Base-by-base conservation (phyloP, 2,888 invertebrate genomes). In the Eurois occulta region DNA sequence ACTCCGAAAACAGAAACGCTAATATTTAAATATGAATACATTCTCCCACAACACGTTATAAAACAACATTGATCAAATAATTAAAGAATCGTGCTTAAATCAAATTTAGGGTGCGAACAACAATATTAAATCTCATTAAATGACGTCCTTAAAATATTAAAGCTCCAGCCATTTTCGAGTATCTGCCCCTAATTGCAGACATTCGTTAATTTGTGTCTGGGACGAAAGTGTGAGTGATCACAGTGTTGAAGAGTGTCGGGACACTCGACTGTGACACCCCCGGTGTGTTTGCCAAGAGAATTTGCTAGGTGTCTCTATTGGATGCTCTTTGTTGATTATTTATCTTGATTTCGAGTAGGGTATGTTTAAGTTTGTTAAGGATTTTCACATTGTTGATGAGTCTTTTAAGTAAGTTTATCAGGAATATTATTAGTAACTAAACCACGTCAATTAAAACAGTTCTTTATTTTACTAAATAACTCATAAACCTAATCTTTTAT, bases 151-250 rank as follows among this genome's bases (percentile, higher is more conserved):
- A 84, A 86, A 88, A 87, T 89, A 89, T 86, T 88, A 90, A 90
- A 90, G 88, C 87, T 88, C 86, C 84, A 91, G 88, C 88, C 86
- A 92, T 91, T 93, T 92, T 93, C 89, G 87, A 93, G 92, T 92
- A 92, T 90, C 88, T 91, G 90, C 86, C 88, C 89, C 91, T 90
- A 88, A 89, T 88, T 88, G 87, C 81, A 93, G 89, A 78, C 87
- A 89, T 81, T 87, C 89, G 88, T 87, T 94, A 94, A 94, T 94
- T 94, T 93, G 93, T 91, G 92, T 89, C 89, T 83, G 89, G 77
- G 83, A 78, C 64, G 89, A 90, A 90, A 91, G 89, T 89, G 91
- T 89, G 91, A 93, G 90, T 91, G 92, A 93, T 91, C 89, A 87
- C 84, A 77, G 83, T 87, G 83, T 82, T 82, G 46, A 52, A 77